Evolutionary conservation across 2,888 invertebrate genomes (phyloP), one percentile per base, ranked within the genome.

Genomic region (Drosophila aldrichi): DNA sequence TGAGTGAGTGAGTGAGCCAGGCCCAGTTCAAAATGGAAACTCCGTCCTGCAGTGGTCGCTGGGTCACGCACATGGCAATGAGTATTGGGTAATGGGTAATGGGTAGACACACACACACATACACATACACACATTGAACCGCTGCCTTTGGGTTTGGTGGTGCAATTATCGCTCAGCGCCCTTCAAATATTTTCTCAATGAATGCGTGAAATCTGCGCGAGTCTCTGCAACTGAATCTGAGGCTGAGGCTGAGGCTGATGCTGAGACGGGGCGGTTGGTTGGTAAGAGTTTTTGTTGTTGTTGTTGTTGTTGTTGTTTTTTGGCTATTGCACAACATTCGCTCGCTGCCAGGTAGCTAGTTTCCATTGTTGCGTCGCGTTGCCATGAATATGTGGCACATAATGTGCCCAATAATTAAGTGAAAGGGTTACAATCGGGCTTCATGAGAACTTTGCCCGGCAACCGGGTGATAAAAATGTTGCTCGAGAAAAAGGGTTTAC

Each of bases 401-500:
- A 74, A 84, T 84, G 89, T 88, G 81, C 89, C 89, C 84, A 84
- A 84, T 88, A 84, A 84, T 84, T 81, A 85, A 81, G 88, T 89
- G 83, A 85, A 85, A 89, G 85, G 89, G 89, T 87, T 87, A 85
- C 85, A 85, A 85, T 81, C 49, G 20, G 89, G 77, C 81, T 83
- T 88, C 87, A 84, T 84, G 89, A 88, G 89, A 84, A 84, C 89
- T 83, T 78, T 57, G 70, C 81, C 77, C 18, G n/a, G 10, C 81
- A 81, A 73, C 75, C 89, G 89, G 89, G 89, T 87, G 84, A 85
- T 85, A 82, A 78, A 88, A 88, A 82, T 66, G 38, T 67, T 72
- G 77, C 77, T 65, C 54, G 68, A 65, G 68, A 60, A 70, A 77
- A 80, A 65, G 78, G 81, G 72, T 80, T 81, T 73, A 66, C 22